phyloP scores from a whole-genome alignment of 2,113 vertebrate genomes.

The Uria aalge region DNA sequence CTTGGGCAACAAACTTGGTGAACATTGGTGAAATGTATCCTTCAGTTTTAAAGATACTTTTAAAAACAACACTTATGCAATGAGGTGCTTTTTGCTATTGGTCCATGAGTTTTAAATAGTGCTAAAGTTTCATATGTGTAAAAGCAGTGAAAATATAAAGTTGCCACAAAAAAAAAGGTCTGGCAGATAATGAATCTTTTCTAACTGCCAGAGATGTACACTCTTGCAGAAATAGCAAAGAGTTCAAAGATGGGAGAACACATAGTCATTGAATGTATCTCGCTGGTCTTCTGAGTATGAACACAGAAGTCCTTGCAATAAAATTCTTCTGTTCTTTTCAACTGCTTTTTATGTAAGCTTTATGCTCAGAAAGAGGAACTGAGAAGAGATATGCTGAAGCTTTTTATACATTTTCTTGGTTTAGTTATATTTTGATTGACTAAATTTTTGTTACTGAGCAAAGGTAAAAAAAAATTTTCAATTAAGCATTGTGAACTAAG shows the following conservation, averaged over 20 bases:
- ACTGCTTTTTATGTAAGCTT: neutral
- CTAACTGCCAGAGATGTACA: neutral
- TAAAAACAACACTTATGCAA: neutral
- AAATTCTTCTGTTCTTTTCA: neutral
- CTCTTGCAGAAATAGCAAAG: neutral
- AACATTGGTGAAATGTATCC: neutral
- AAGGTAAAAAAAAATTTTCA: neutral
- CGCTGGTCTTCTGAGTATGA: neutral
- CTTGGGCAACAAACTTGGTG: neutral
- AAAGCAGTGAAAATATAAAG: neutral
- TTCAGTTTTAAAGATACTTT: neutral
- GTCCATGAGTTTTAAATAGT: neutral
- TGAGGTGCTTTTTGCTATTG: neutral
- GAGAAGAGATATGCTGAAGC: neutral
- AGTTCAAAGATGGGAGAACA: neutral
- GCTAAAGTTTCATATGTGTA: neutral
- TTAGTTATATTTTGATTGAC: neutral
- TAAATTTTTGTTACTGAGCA: neutral
- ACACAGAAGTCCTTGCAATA: neutral
- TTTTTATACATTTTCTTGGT: neutral
- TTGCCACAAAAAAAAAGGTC: neutral
- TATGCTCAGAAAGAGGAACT: neutral
- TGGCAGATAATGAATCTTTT: neutral
- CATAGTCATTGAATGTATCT: neutral
- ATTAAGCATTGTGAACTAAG: neutral